Percentiles rank a stretch among this genome's conserved stretches.
Conservation (phyloP, 2,888 invertebrate genomes). For the Cordilura impudica region DNA sequence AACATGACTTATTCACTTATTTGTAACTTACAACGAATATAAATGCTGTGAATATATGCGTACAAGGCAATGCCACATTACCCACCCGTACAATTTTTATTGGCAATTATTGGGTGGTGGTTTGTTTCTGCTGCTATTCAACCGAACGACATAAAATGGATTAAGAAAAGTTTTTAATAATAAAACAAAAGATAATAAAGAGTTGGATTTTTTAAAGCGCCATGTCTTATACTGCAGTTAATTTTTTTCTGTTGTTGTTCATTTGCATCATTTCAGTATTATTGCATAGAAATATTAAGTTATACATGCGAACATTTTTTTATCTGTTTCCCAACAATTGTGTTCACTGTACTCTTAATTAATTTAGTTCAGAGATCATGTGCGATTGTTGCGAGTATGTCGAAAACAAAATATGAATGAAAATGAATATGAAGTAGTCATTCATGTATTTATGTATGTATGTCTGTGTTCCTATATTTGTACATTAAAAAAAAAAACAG, state of each 20-base stretch:
- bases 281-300: conserved; percentile 8
- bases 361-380: conserved; percentile 78
- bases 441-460: too few relatives aligned
- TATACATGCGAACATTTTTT: conserved; percentile 24
- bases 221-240: conserved; percentile 13
- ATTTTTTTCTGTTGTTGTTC: conserved; percentile 15
- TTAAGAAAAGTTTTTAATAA: neutral
- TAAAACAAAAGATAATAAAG: conserved; percentile 12
- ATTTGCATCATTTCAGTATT: conserved; percentile 8
- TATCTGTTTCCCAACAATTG: conserved; percentile 72
- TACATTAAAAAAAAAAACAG: neutral
- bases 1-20: too few relatives aligned
- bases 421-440: conserved; percentile 21
- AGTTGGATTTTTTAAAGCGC: conserved; percentile 33
- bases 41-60: neutral
- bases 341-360: conserved; percentile 78
- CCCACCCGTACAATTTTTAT: conserved; percentile 30
- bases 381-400: conserved; percentile 62
- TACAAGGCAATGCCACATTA: conserved; percentile 16
- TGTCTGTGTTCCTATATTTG: conserved; percentile 3
- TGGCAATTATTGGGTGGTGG: conserved; percentile 39
- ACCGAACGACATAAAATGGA: conserved; percentile 17
- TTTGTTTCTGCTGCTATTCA: neutral
- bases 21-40: too few relatives aligned
- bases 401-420: conserved; percentile 35